phyloP scores from a whole-genome alignment of 2,113 vertebrate species.

The Nibea albiflora region DNA sequence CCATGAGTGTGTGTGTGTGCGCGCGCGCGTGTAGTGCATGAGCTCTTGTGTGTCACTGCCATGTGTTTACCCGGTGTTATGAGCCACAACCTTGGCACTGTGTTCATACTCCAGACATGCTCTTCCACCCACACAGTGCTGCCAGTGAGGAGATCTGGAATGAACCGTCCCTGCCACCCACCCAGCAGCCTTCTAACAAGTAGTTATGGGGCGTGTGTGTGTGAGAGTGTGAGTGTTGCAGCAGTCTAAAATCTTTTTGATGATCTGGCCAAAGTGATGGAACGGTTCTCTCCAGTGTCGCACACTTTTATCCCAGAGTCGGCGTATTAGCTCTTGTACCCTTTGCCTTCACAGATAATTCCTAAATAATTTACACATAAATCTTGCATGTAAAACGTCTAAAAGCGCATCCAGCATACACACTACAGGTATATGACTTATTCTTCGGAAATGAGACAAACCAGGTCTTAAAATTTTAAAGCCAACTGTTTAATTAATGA shows the following conservation, averaged over 20 bases:
- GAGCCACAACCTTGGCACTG: conserved; percentile 76
- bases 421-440: background rate
- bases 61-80: conserved; percentile 74
- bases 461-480: background rate
- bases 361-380: background rate
- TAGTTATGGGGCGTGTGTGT: conserved; percentile 32
- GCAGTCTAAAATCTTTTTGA: conserved; percentile 55
- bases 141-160: conserved; percentile 71
- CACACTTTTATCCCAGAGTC: background rate
- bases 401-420: background rate
- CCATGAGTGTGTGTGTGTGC: conserved; percentile 10
- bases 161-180: conserved; percentile 65
- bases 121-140: conserved; percentile 76
- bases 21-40: background rate
- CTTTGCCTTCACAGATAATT: conserved; percentile 9
- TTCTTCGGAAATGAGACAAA: background rate
- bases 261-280: conserved; percentile 21
- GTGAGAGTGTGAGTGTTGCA: conserved; percentile 1
- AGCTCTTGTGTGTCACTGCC: conserved; percentile 46
- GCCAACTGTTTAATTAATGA: background rate
- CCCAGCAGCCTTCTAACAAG: conserved; percentile 70
- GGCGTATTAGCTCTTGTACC: conserved; percentile 24
- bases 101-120: conserved; percentile 76
- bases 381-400: background rate
- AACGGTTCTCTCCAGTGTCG: conserved; percentile 14